A percentile compares a stretch with the other conserved stretches of the same genome.
Conservation (phyloP, 2,888 invertebrate species). For the Dolichomitus sp. region DNA sequence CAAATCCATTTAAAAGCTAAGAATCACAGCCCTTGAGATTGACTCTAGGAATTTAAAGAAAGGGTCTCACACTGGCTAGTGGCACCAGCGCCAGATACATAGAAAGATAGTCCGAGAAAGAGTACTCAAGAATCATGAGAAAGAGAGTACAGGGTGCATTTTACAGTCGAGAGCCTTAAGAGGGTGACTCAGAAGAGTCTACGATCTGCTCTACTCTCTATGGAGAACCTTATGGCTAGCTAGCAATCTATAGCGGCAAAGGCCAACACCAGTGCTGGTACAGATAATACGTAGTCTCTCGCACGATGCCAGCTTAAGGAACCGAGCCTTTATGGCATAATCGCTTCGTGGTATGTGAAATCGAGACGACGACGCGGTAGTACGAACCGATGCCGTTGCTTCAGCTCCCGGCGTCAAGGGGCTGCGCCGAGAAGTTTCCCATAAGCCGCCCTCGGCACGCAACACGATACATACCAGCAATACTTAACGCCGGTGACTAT, state of each 20-base stretch:
- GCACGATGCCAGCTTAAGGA: slow-evolving; percentile 18
- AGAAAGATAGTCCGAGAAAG: slow-evolving; percentile 45
- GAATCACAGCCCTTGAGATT: slow-evolving; percentile 43
- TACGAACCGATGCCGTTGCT: slow-evolving; percentile 5
- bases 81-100: neutral
- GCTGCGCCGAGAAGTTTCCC: slow-evolving; percentile 34
- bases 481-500: slow-evolving; percentile 25
- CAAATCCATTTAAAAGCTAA: slow-evolving; percentile 33
- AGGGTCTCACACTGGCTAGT: neutral
- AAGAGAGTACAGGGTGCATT: slow-evolving; percentile 47
- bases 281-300: slow-evolving; percentile 48
- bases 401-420: slow-evolving; percentile 2
- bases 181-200: slow-evolving; percentile 49
- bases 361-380: slow-evolving; percentile 33
- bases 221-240: slow-evolving; percentile 24
- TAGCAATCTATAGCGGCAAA: neutral
- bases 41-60: slow-evolving; percentile 46
- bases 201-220: slow-evolving; percentile 34
- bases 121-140: slow-evolving; percentile 44
- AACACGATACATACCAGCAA: slow-evolving; percentile 44
- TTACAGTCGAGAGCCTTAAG: slow-evolving; percentile 46
- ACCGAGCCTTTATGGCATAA: slow-evolving; percentile 46
- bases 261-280: neutral
- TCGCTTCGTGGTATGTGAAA: slow-evolving; percentile 50
- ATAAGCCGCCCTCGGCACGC: slow-evolving; percentile 52